phyloP scores from a whole-genome alignment of 2,113 vertebrate genomes.

The Aegotheles bennettii region DNA sequence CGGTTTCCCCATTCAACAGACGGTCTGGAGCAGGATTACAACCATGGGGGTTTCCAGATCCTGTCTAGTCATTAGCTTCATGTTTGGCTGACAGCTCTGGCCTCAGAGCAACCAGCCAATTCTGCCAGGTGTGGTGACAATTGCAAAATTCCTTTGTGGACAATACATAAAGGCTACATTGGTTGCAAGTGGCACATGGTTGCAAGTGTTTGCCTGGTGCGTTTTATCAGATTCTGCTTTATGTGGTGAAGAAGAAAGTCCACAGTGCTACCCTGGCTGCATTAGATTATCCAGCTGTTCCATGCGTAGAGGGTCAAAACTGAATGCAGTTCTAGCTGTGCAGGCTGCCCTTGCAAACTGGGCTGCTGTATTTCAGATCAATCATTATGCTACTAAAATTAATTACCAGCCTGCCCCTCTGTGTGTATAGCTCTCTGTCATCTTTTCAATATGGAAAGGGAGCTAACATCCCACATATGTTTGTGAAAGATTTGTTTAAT shows the following conservation, averaged over 20 bases:
- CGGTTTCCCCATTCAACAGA: neutral
- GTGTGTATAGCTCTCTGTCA: neutral
- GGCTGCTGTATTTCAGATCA: neutral
- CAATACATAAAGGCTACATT: neutral
- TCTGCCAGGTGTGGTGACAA: neutral
- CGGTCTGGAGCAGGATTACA: neutral
- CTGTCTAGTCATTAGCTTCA: neutral
- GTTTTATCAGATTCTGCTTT: neutral
- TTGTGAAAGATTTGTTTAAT: conserved; percentile 21
- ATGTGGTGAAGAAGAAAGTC: neutral
- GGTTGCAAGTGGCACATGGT: neutral
- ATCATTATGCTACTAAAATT: neutral
- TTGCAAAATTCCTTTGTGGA: neutral
- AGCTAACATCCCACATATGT: neutral
- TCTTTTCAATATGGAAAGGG: neutral
- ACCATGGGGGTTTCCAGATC: neutral
- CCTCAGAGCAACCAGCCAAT: neutral
- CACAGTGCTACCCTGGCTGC: neutral
- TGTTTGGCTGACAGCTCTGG: neutral
- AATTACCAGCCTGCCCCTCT: neutral
- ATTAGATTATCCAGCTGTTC: neutral
- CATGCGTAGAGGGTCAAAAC: neutral
- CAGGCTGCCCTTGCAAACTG: neutral
- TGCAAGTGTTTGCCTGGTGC: neutral
- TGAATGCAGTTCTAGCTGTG: neutral